Conservation (phyloP, 2,888 invertebrate genomes). For the Tupiocoris notatus region DNA sequence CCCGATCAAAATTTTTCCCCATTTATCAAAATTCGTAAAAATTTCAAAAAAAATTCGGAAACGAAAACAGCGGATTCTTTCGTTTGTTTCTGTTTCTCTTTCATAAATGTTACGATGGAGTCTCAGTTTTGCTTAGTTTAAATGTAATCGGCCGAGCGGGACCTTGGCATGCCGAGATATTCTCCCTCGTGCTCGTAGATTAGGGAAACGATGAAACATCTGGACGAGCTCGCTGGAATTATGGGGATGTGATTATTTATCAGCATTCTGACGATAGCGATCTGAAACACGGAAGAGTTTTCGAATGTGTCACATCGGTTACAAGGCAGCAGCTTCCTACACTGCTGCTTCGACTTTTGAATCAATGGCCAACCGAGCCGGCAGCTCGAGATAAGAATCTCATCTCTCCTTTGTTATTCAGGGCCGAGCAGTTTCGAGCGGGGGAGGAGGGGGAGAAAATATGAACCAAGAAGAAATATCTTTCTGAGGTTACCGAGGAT, state of each 20-base stretch:
- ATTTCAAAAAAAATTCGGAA: too few relatives aligned
- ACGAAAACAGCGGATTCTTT: too few relatives aligned
- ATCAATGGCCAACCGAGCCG: conserved; percentile 15
- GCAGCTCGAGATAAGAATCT: background rate
- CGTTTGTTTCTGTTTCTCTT: too few relatives aligned
- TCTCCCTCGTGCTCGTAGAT: too few relatives aligned
- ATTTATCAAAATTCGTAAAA: too few relatives aligned
- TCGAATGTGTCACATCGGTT: conserved; percentile 31
- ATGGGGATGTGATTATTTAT: conserved; percentile 33
- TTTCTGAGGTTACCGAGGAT: background rate
- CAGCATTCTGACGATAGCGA: background rate
- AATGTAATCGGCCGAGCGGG: too few relatives aligned
- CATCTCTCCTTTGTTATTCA: background rate
- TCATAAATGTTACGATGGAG: too few relatives aligned
- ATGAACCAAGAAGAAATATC: background rate
- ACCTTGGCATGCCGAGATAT: too few relatives aligned
- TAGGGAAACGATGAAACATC: too few relatives aligned
- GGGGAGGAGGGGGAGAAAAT: background rate
- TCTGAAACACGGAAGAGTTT: conserved; percentile 17
- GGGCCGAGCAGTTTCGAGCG: background rate
- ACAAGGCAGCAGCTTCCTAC: conserved; percentile 35
- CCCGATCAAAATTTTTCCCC: too few relatives aligned
- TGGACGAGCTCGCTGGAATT: too few relatives aligned
- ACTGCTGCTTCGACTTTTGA: conserved; percentile 13
- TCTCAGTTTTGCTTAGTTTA: too few relatives aligned